Conservation (phyloP, 2,113 vertebrate species). For the Corynorhinus townsendii region DNA sequence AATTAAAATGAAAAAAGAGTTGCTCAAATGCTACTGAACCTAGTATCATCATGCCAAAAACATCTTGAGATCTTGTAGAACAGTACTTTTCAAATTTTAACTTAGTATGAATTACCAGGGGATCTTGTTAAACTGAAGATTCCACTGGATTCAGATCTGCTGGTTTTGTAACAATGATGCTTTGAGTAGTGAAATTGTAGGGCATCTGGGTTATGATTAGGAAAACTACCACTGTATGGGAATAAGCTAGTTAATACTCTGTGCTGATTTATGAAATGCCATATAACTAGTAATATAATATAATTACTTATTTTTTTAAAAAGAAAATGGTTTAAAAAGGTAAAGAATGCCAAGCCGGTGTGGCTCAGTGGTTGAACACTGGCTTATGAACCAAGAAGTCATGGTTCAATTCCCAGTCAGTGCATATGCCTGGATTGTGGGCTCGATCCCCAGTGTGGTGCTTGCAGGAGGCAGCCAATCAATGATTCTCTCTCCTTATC, state of each 20-base stretch:
- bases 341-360: not conserved
- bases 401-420: too few species aligned
- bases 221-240: not conserved
- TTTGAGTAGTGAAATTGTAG: not conserved
- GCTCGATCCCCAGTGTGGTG: too few species aligned
- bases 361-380: too few species aligned
- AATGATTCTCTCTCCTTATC: too few species aligned
- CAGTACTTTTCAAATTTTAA: not conserved
- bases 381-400: too few species aligned
- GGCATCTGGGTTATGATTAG: not conserved
- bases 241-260: not conserved
- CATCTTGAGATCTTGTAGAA: not conserved
- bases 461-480: too few species aligned
- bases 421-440: too few species aligned
- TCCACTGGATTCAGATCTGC: not conserved
- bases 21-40: not conserved
- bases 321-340: not conserved
- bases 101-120: not conserved
- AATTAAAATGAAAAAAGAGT: slow-evolving; percentile 11
- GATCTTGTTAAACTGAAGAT: not conserved
- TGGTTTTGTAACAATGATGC: not conserved
- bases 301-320: not conserved
- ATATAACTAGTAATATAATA: not conserved
- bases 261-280: not conserved
- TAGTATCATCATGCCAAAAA: not conserved